A percentile compares a stretch with the other conserved stretches of the same genome.
These are phyloP conservation scores for Mesorhabditis belari DNA, from an alignment of 2,888 invertebrate species.

Conservation along the genomic window DNA sequence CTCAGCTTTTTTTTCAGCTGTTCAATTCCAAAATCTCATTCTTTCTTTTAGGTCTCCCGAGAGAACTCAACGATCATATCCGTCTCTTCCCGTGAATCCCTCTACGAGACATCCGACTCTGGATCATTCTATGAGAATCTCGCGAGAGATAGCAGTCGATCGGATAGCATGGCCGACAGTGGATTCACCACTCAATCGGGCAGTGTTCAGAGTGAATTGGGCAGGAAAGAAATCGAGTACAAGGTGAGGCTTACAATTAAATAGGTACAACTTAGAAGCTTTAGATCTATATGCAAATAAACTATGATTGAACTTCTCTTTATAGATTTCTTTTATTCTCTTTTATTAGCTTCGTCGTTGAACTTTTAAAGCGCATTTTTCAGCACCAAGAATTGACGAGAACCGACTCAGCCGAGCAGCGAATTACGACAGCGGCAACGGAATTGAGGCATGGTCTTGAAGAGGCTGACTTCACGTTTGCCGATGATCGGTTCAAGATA, in stretches of 20 bases:
- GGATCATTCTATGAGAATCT: neutral
- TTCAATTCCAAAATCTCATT: neutral
- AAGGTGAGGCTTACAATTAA: too few relatives aligned
- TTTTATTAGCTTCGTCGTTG: too few relatives aligned
- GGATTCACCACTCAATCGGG: neutral
- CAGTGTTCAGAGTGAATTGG: neutral
- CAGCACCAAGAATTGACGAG: too few relatives aligned
- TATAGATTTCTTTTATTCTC: too few relatives aligned
- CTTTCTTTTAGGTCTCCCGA: too few relatives aligned
- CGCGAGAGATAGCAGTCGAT: neutral
- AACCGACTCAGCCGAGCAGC: neutral
- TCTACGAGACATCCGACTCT: neutral
- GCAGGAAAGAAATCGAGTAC: too few relatives aligned
- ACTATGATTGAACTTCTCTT: too few relatives aligned
- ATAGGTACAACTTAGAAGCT: too few relatives aligned
- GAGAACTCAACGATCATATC: too few relatives aligned
- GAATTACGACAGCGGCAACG: neutral
- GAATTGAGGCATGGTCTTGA: neutral
- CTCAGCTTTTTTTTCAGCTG: too few relatives aligned
- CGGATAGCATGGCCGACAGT: neutral
- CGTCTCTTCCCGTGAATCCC: neutral
- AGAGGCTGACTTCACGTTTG: slow-evolving; percentile 29
- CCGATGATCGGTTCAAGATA: slow-evolving; percentile 16
- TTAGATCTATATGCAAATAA: too few relatives aligned
- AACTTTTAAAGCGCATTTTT: too few relatives aligned